Evolutionary conservation across 2,797 vertebrate genomes (phyloP), one percentile per base, ranked within the genome.

Genomic region (Acanthurus leucopareius): DNA sequence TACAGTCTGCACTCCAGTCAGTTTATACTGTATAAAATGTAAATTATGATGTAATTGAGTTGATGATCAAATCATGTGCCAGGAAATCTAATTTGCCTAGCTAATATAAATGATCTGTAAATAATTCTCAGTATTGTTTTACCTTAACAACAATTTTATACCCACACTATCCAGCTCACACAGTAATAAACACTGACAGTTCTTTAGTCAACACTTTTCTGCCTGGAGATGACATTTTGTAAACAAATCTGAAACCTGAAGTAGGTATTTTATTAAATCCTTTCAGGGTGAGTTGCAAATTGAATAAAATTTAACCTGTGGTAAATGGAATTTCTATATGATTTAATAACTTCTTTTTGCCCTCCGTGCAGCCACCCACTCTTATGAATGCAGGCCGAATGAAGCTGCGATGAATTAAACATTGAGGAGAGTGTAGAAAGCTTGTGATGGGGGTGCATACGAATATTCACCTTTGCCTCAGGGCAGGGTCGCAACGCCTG

Each of bases 121-220:
- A 98, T 98, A 97, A 90, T 93, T 93, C 81, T 94, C 91, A 93
- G 86, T 95, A 92, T 96, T 95, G 85, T 96, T 87, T 94, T 96
- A 94, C 92, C 90, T 91, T 94, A 95, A 94, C 93, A 92, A 91
- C 85, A 45, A 82, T 88, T 92, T 86, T 89, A 84, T 93, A 90
- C 83, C 86, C 72, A 86, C 85, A 87, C 64, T 92, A 81, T 91
- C 84, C 81, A 86, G 89, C 80, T 88, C 90, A 65, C 81, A 80
- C 83, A 79, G 80, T 84, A 94, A 92, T 92, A 93, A 93, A 94
- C 88, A 88, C 89, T 84, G 89, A 91, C 83, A 51, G 72, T 87
- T 89, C 66, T 84, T 79, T 52, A 53, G 68, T 79, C 83, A 60
- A 87, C 77, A 83, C 74, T 77, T 87, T 81, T 85, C 79, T 85